A percentile compares a stretch with the other conserved stretches of the same genome.
Evolutionary conservation across 2,888 invertebrate species (phyloP).

Genomic region (Thalpophila matura): DNA sequence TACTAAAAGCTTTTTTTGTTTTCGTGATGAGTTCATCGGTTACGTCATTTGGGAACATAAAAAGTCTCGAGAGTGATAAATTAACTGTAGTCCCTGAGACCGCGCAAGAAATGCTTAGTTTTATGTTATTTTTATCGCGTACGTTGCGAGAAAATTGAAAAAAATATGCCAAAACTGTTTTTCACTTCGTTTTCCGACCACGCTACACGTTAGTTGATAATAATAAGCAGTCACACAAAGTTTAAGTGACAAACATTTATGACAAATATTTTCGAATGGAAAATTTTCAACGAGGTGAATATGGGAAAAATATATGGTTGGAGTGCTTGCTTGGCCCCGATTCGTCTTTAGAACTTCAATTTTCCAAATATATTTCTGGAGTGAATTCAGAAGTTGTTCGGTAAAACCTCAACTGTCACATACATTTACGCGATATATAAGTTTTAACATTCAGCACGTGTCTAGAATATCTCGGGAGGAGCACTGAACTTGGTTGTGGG

Average conservation of each 20-base stretch:
- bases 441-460: slow-evolving; percentile 81
- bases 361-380: slow-evolving; percentile 64
- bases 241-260: slow-evolving; percentile 49
- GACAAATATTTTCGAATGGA: slow-evolving; percentile 53
- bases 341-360: slow-evolving; percentile 66
- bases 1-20: slow-evolving; percentile 42
- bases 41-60: slow-evolving; percentile 45
- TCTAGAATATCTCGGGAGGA: slow-evolving; percentile 74
- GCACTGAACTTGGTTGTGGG: slow-evolving; percentile 81
- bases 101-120: slow-evolving; percentile 20
- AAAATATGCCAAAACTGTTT: slow-evolving; percentile 18
- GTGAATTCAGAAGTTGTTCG: slow-evolving; percentile 64
- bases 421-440: slow-evolving; percentile 73
- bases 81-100: slow-evolving; percentile 9
- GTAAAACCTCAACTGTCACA: slow-evolving; percentile 71
- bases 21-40: slow-evolving; percentile 46
- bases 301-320: slow-evolving; percentile 49
- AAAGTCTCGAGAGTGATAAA: slow-evolving; percentile 25
- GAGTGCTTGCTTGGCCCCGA: slow-evolving; percentile 50
- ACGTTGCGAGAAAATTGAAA: not conserved
- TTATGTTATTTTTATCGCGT: slow-evolving; percentile 24
- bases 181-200: slow-evolving; percentile 10
- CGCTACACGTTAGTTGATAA: slow-evolving; percentile 20
- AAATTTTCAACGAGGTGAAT: slow-evolving; percentile 45
- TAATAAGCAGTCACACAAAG: slow-evolving; percentile 40